Evolutionary conservation across 2,797 vertebrate genomes (phyloP), one percentile per base, ranked within the genome.

Genomic region (Rhinichthys osculus): DNA sequence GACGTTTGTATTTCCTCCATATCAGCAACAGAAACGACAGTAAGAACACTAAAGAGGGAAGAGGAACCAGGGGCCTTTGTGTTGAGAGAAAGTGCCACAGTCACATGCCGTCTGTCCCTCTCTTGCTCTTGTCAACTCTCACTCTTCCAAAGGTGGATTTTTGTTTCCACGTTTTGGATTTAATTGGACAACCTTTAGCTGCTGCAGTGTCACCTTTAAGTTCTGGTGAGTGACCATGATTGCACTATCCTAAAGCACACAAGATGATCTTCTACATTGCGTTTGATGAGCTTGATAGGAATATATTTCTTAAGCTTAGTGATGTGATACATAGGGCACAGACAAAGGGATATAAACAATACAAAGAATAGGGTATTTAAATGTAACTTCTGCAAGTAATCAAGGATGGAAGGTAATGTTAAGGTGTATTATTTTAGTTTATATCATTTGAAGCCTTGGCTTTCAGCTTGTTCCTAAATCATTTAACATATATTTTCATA

Each of bases 1-100:
- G 94, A 94, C 89, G 90, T 92, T 82, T 84, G 88, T 89, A 85
- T 90, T 85, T 95, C 92, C 93, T 94, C 89, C 91, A 92, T 27
- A 27, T 93, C 89, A 83, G 92, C 89, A 92, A 88, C 88, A 91
- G 90, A 78, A 89, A 87, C 86, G 81, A 77, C 88, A 70, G 85
- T 86, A 81, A 70, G 85, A 90, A 90, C 67, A 76, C 73, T 89
- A 90, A 87, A 88, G 73, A 85, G 3, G 81, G 89, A 87, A 90
- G 88, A 89, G 85, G 82, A 89, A 78, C 85, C 73, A 54, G 87
- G 38, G 66, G 89, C 87, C 86, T 89, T 8, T 67, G 70, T 69
- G 82, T 66, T 71, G 86, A 84, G 2, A 71, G 73, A 86, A 73
- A 82, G 40, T 77, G 84, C 83, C 62, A 38, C 71, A 54, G 77